phyloP scores from a whole-genome alignment of 1,140 invertebrate species.

The silkworm (Bombyx mori) region DNA sequence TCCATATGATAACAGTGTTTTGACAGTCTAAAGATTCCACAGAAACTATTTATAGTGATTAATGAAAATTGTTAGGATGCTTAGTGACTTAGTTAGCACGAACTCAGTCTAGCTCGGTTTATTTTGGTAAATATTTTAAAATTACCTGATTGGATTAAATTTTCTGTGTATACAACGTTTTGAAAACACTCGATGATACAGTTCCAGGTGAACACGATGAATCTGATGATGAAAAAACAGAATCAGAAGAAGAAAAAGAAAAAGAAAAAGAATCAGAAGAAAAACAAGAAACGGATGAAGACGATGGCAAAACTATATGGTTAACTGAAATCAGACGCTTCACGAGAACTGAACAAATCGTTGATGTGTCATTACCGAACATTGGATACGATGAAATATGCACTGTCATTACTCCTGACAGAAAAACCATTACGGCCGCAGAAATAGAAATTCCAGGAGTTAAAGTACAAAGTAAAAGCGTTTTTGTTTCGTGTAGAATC shows the following conservation, averaged over 20 bases:
- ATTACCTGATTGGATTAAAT: too few relatives aligned
- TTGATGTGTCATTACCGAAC: slow-evolving; percentile 16
- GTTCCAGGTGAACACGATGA: background rate
- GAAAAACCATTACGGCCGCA: background rate
- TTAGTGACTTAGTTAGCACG: too few relatives aligned
- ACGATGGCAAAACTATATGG: background rate
- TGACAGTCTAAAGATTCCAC: too few relatives aligned
- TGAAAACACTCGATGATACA: background rate
- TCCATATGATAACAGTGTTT: too few relatives aligned
- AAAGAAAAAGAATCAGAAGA: too few relatives aligned
- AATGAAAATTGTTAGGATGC: too few relatives aligned
- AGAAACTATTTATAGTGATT: too few relatives aligned
- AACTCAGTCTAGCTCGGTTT: too few relatives aligned
- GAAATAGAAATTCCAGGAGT: slow-evolving; percentile 8
- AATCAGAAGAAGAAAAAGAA: background rate
- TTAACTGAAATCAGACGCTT: slow-evolving; percentile 5
- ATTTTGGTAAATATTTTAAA: too few relatives aligned
- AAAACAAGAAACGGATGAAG: background rate
- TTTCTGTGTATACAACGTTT: too few relatives aligned
- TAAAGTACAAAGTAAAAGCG: slow-evolving; percentile 7
- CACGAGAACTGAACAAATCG: slow-evolving; percentile 4
- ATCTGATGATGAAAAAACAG: background rate
- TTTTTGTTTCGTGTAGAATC: slow-evolving; percentile 20
- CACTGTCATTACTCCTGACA: slow-evolving; percentile 11
- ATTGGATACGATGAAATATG: slow-evolving; percentile 13